A percentile compares a stretch with the other conserved stretches of the same genome.
Conservation (phyloP, 1,140 invertebrate genomes). For the Drosophila auraria region DNA sequence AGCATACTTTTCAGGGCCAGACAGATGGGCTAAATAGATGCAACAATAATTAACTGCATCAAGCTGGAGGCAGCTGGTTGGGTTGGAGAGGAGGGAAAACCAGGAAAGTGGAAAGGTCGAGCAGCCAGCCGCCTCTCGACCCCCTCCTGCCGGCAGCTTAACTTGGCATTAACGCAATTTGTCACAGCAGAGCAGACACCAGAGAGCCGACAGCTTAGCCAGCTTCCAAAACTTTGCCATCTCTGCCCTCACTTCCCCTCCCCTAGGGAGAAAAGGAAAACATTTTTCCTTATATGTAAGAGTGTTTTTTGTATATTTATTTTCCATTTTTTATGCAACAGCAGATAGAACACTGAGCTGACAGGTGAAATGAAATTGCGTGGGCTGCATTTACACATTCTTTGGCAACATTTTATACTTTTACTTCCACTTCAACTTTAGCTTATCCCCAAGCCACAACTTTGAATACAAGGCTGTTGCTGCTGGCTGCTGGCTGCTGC, state of each 20-base stretch:
- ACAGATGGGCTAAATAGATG: constrained; percentile 65
- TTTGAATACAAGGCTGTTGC: constrained; percentile 33
- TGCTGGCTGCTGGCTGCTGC: not conserved
- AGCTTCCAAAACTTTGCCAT: constrained; percentile 27
- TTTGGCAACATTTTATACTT: constrained; percentile 25
- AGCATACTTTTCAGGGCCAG: constrained; percentile 53
- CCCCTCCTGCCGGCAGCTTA: constrained; percentile 56
- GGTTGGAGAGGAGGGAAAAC: not conserved
- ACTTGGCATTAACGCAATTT: constrained; percentile 77
- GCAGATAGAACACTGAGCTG: constrained; percentile 59
- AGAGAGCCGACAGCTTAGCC: constrained; percentile 53
- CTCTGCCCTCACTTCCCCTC: not conserved
- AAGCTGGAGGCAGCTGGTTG: constrained; percentile 10
- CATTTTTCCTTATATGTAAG: constrained; percentile 25
- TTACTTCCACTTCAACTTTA: constrained; percentile 28
- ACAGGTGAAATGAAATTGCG: constrained; percentile 66
- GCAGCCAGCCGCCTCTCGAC: not conserved
- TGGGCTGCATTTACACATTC: constrained; percentile 50
- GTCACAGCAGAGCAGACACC: constrained; percentile 59
- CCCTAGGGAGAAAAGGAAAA: constrained; percentile 5
- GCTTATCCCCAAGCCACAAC: constrained; percentile 32
- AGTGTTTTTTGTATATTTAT: constrained; percentile 14
- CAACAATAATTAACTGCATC: constrained; percentile 76
- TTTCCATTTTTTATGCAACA: constrained; percentile 37
- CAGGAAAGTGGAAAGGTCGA: constrained; percentile 33